Evolutionary conservation across 1,140 invertebrate genomes (phyloP), one percentile per base, ranked within the genome.

Genomic region (Amphibalanus amphitrite): DNA sequence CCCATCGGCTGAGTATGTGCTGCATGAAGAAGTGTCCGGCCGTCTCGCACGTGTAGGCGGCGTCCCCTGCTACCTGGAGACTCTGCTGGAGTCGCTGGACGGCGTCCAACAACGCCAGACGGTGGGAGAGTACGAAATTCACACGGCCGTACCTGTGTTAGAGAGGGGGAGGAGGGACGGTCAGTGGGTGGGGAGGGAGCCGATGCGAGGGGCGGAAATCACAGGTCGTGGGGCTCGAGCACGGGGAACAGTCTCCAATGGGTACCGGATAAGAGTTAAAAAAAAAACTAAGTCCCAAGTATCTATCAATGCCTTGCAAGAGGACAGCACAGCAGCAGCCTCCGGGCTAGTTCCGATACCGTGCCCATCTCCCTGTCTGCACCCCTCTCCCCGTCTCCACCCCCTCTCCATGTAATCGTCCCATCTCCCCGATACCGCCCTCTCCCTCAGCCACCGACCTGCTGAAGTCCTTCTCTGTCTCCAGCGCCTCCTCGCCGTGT

Each of bases 391-490:
- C 33, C 33, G 15, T 15, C 33, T 6, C 15, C 33, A 38, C 4
- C 33, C 33, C 33, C 33, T 4, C 15, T 38, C 4, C 15, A 38
- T n/a, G 33, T 38, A 38, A 15, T 15, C 33, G 33, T 38, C 33
- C 4, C 33, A 15, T 38, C 33, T 15, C 33, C 15, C 33, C 33
- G n/a, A 38, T 15, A 69, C 1, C 26, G 67, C 25, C 30, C 59
- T 6, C 26, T 59, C 25, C 30, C 59, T 6, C 64, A 23, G 64
- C 26, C 47, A 59, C 47, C 26, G 74, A 88, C 82, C 92, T 87
- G 76, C 94, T 97, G 78, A 97, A 99, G 80, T 98, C 95, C 81
- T 99, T 99, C 79, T 98, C 95, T 0, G 97, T 99, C 79, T 99
- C 97, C 13, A 99, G 79, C 1, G 93, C 92, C 80, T 99, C 96